Evolutionary conservation across 1,140 invertebrate species (phyloP).

Genomic region (Eurosta solidaginis): DNA sequence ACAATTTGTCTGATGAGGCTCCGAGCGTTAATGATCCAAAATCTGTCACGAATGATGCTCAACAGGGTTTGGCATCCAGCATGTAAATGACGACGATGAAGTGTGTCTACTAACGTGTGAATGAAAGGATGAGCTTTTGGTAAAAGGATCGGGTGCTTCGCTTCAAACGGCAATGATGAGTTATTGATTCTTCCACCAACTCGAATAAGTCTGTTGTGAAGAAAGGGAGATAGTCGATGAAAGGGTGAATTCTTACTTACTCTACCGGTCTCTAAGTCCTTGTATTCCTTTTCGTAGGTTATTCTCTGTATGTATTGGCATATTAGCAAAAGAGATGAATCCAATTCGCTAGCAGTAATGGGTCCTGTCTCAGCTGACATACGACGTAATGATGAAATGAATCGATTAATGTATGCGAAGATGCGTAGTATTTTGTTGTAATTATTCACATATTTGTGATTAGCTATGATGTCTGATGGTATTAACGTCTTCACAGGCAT

Average conservation of each 20-base stretch:
- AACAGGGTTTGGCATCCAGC: background rate
- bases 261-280: background rate
- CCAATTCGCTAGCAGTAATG: background rate
- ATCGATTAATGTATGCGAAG: background rate
- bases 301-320: too few species aligned
- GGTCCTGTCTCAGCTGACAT: background rate
- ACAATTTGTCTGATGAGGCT: background rate
- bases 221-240: background rate
- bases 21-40: background rate
- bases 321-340: background rate
- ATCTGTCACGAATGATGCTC: background rate
- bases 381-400: background rate
- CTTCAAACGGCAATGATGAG: background rate
- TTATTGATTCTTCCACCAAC: background rate
- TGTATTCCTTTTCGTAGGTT: background rate
- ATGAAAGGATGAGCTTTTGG: background rate
- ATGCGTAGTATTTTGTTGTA: background rate
- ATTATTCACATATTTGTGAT: conserved; percentile 11
- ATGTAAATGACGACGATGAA: background rate
- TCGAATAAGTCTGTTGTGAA: background rate
- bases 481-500: background rate
- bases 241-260: background rate
- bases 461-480: background rate
- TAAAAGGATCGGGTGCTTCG: conserved; percentile 7
- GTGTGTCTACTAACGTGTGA: background rate